Base-by-base conservation (phyloP, 2,888 invertebrate species). In the Escarpia spicata region DNA sequence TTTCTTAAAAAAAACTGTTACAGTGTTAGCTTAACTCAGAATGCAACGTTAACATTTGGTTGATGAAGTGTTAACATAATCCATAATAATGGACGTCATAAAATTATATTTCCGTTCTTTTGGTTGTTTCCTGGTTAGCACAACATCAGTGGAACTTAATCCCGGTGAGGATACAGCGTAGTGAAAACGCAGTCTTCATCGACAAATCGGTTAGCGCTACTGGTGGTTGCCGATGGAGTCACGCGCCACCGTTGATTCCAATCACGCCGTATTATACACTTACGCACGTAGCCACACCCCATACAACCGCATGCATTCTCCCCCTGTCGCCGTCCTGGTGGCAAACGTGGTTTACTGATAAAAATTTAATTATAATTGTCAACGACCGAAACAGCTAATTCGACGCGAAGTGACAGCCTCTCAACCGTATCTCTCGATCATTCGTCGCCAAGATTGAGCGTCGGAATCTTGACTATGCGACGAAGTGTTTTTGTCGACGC, bases 401-500 rank as follows among this genome's bases (percentile, higher is more conserved):
- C n/a, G n/a, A 75, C 75, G 26, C 75, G 75, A 75, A 75, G 26
- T 75, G 75, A 75, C 75, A 75, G 75, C 75, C n/a, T 75, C 75
- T 19, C 75, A 19, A 75, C 26, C 75, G 75, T 75, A 75, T 75
- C 75, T 26, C 75, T 15, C 75, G 6, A 75, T 75, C 75, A 26
- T 26, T 75, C 75, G 75, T 15, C 75, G 75, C 75, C 75, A 26
- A 26, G n/a, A 75, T 4, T 26, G 2, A 26, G n/a, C 75, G 75
- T 19, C 19, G 75, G 75, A 75, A 75, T 75, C 75, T 75, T 75
- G 75, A 26, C 75, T 26, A 75, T 75, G 75, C 75, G 75, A 26
- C 75, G 75, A 75, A 15, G n/a, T 75, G 75, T 75, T 75, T 75
- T 75, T 75, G 75, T 75, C 75, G 75, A n/a, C 75, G 75, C 75